Evolutionary conservation across 1,140 invertebrate genomes (phyloP).

Genomic region (Eumaeus atala): DNA sequence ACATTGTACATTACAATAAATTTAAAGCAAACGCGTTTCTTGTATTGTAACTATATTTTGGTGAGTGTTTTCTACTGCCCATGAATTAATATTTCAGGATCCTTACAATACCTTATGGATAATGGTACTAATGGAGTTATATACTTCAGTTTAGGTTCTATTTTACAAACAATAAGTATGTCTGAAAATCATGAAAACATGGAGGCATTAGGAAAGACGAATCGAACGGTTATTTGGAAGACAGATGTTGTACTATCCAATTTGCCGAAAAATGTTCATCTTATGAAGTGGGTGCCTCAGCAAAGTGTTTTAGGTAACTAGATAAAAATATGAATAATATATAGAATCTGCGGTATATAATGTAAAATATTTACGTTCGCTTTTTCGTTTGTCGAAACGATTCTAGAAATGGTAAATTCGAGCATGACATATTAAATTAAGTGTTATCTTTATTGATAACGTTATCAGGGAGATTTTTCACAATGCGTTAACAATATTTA

Average conservation of each 20-base stretch:
- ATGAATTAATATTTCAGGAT: constrained; percentile 36
- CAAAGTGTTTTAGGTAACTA: constrained; percentile 72
- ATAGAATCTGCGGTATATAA: no score
- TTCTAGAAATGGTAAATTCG: not conserved
- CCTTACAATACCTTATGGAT: constrained; percentile 72
- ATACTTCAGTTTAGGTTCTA: constrained; percentile 78
- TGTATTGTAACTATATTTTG: no score
- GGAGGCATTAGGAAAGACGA: constrained; percentile 54
- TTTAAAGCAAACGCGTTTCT: no score
- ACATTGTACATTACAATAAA: no score
- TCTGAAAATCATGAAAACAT: constrained; percentile 32
- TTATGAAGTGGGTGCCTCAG: constrained; percentile 78
- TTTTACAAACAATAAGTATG: constrained; percentile 59
- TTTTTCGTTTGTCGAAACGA: no score
- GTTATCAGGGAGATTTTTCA: constrained; percentile 51
- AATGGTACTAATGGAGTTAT: constrained; percentile 74
- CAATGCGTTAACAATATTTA: not conserved
- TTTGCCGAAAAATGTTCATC: constrained; percentile 74
- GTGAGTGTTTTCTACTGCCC: no score
- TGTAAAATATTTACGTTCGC: no score
- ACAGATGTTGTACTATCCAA: constrained; percentile 61
- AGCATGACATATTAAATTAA: no score
- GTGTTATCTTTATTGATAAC: not conserved
- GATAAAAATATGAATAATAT: no score
- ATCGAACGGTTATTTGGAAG: constrained; percentile 74